A percentile compares a stretch with the other conserved stretches of the same genome.
Conservation (phyloP, 1,140 invertebrate species). For the Drosophila asahinai region DNA sequence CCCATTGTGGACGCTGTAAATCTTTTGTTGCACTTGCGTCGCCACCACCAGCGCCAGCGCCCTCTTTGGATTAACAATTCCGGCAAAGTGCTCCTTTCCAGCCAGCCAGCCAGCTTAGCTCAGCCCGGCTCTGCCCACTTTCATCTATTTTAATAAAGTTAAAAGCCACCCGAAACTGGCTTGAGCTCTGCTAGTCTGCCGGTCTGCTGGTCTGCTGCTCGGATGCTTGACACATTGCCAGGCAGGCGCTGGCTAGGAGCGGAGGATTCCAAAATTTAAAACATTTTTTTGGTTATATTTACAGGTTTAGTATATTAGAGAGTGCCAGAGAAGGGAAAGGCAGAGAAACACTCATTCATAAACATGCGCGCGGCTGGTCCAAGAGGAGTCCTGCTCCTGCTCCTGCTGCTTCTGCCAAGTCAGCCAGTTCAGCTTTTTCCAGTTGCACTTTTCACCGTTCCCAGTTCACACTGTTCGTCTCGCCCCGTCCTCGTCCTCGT, state of each 20-base stretch:
- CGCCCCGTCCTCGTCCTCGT: background rate
- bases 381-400: slow-evolving; percentile 7
- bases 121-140: slow-evolving; percentile 28
- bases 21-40: slow-evolving; percentile 57
- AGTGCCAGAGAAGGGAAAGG: slow-evolving; percentile 12
- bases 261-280: slow-evolving; percentile 56
- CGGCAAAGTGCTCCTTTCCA: slow-evolving; percentile 38
- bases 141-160: slow-evolving; percentile 75
- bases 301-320: slow-evolving; percentile 48
- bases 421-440: slow-evolving; percentile 26
- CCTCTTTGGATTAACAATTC: slow-evolving; percentile 53
- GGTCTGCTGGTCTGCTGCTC: slow-evolving; percentile 7
- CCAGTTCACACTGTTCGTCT: slow-evolving; percentile 23
- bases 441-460: slow-evolving; percentile 50
- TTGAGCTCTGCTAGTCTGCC: slow-evolving; percentile 19
- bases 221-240: slow-evolving; percentile 59
- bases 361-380: slow-evolving; percentile 32
- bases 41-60: background rate
- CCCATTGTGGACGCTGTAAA: slow-evolving; percentile 48
- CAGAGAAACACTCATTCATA: slow-evolving; percentile 45
- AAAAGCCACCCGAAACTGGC: slow-evolving; percentile 62
- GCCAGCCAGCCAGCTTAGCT: slow-evolving; percentile 10
- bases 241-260: slow-evolving; percentile 29
- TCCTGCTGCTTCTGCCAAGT: slow-evolving; percentile 6
- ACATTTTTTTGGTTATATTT: slow-evolving; percentile 47